Evolutionary conservation across 2,797 vertebrate species (phyloP).

Genomic region (Streptopelia turtur): DNA sequence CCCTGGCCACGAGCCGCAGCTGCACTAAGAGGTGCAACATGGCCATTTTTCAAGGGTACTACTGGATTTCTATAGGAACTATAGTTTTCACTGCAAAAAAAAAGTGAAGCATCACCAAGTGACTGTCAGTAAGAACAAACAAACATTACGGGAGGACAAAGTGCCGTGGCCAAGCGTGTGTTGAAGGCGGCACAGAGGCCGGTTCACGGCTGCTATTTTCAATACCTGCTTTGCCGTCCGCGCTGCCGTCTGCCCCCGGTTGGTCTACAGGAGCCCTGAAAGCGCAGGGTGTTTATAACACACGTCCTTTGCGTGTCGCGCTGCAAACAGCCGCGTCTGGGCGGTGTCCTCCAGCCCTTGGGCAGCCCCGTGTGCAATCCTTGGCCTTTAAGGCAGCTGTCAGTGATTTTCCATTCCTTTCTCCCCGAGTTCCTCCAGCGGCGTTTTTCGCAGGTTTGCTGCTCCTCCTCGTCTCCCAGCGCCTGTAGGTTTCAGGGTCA

Average conservation of each 20-base stretch:
- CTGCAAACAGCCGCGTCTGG: neutral
- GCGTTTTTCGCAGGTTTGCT: neutral
- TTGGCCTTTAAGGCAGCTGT: conserved; percentile 59
- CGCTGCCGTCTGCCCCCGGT: neutral
- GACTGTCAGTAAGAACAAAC: fast-evolving
- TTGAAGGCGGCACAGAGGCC: fast-evolving
- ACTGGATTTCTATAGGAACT: neutral
- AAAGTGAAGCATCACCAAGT: neutral
- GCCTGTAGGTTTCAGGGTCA: neutral
- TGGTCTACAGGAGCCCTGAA: fast-evolving
- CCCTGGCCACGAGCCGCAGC: neutral
- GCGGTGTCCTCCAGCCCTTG: neutral
- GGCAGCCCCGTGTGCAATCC: neutral
- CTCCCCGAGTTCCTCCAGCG: neutral
- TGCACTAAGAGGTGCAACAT: fast-evolving
- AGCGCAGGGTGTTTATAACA: neutral
- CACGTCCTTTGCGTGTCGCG: neutral
- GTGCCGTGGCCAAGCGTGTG: neutral
- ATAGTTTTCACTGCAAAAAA: neutral
- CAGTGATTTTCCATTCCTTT: conserved; percentile 57
- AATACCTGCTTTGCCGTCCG: neutral
- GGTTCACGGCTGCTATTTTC: neutral
- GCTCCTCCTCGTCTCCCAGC: neutral
- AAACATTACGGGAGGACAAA: fast-evolving
- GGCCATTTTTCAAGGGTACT: fast-evolving